Conservation (phyloP, 2,113 vertebrate genomes). For the Ariopsis seemanni region DNA sequence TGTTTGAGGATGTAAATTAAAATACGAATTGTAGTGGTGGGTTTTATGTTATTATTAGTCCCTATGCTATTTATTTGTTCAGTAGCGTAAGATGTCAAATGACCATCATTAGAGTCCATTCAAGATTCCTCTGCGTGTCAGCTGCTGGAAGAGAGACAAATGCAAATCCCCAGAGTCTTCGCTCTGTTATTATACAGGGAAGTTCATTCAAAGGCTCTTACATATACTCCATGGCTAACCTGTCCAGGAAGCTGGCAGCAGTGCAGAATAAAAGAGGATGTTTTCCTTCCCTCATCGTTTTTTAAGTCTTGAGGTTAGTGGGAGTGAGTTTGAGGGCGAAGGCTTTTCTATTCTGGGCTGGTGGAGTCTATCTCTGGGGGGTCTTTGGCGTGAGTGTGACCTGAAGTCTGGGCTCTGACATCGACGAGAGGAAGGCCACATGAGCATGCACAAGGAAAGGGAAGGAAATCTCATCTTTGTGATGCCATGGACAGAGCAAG, state of each 20-base stretch:
- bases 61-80: background rate
- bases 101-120: background rate
- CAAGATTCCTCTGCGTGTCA: conserved; percentile 1
- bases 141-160: conserved; percentile 32
- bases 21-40: background rate
- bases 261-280: conserved; percentile 48
- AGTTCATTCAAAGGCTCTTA: conserved; percentile 47
- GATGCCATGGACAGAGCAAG: conserved; percentile 38
- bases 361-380: conserved; percentile 40
- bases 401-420: conserved; percentile 35
- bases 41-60: background rate
- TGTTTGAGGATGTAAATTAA: background rate
- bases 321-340: conserved; percentile 1
- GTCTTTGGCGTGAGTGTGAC: conserved; percentile 47
- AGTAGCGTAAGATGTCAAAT: background rate
- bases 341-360: conserved; percentile 52
- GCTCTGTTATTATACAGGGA: conserved; percentile 50
- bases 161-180: conserved; percentile 46
- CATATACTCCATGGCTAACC: conserved; percentile 50
- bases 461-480: conserved; percentile 47
- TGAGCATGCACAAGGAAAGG: conserved; percentile 35
- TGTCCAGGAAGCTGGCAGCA: conserved; percentile 46
- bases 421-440: conserved; percentile 41
- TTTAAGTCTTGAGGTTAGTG: conserved; percentile 33
- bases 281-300: conserved; percentile 52